Conservation (phyloP, 2,113 vertebrate species). For the Scartelaos histophorus region DNA sequence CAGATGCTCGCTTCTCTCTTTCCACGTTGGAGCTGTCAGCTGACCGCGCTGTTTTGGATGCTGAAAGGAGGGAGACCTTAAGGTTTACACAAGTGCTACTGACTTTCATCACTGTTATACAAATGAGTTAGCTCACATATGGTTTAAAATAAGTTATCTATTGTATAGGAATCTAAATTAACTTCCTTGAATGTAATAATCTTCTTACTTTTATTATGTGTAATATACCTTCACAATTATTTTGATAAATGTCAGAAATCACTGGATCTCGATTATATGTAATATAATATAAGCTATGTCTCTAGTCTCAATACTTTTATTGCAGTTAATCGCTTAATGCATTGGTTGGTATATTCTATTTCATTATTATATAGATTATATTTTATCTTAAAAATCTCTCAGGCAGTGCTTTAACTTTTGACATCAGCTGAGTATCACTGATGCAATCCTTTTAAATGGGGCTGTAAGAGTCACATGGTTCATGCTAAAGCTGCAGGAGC, state of each 20-base stretch:
- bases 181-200: not conserved
- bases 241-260: too few species aligned
- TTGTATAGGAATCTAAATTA: not conserved
- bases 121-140: not conserved
- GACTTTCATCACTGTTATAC: slow-evolving; percentile 7
- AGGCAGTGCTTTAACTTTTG: slow-evolving; percentile 21
- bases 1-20: slow-evolving; percentile 10
- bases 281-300: too few species aligned
- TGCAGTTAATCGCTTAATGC: not conserved
- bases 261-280: too few species aligned
- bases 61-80: not conserved
- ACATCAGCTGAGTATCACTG: slow-evolving; percentile 44
- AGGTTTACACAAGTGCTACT: not conserved
- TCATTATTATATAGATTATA: too few species aligned
- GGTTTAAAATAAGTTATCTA: not conserved
- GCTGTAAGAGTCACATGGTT: slow-evolving; percentile 51
- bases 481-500: slow-evolving; percentile 34
- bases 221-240: too few species aligned
- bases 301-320: not conserved
- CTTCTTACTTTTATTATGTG: not conserved
- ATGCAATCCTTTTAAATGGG: slow-evolving; percentile 48
- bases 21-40: slow-evolving; percentile 59
- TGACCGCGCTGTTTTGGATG: slow-evolving; percentile 53
- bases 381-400: not conserved
- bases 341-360: not conserved